Evolutionary conservation across 2,113 vertebrate genomes (phyloP), one percentile per base, ranked within the genome.

Genomic region (Sorex araneus): DNA sequence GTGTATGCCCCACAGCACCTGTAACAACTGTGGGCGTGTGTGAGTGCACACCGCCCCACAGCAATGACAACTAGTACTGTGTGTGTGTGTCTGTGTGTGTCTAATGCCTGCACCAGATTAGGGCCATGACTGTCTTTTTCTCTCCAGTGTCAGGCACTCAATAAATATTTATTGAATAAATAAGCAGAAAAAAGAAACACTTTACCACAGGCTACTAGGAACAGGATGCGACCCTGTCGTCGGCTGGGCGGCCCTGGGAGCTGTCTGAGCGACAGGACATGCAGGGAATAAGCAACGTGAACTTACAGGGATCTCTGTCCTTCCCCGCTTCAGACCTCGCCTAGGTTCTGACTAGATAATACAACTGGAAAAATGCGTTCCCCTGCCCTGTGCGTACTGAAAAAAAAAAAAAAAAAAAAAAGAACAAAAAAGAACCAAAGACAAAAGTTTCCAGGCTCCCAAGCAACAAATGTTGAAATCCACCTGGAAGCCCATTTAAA

Each of bases 211-310:
- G 30, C 67, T 80, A 74, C 36, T n/a, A 80, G 80, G 89, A 84
- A 89, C 43, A 80, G 73, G 90, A 67, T 9, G 6, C 13, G 23
- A 89, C 80, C 92, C 80, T 76, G 66, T 69, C 78, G 85, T 43
- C 2, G 32, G 45, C 28, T 30, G 11, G 87, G 43, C 34, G 47
- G 94, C 47, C 40, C 27, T 57, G 57, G 60, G 66, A 84, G 87
- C 45, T 6, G 3, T 93, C 73, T 89, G 64, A 43, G 18, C 81
- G 32, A 64, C 6, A 6, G 1, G 13, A 23, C 30, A 88, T 4
- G 18, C 34, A 77, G 43, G 66, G 28, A 70, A 75, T 2, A 21
- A 16, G 74, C 32, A 16, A 3, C 2, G 54, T 0, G 66, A 84
- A 87, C 47, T 12, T 18, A 45, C 0, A 60, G 34, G 40, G 3